These are phyloP conservation scores for Volucella inflata DNA, from an alignment of 2,888 invertebrate genomes.

Conservation along the genomic window DNA sequence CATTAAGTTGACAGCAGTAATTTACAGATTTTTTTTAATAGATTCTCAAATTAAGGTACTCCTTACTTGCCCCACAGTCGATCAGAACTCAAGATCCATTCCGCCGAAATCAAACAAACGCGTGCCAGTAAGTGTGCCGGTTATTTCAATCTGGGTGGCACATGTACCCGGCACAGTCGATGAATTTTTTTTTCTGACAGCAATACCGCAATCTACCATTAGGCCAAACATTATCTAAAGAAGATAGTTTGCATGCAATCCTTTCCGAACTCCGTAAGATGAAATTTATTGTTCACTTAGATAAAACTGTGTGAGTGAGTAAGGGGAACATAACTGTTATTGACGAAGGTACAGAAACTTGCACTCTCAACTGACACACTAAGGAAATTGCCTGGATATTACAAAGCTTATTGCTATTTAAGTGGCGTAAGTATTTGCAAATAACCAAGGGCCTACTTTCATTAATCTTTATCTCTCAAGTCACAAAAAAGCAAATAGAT, in stretches of 20 bases:
- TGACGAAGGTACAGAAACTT: constrained; percentile 12
- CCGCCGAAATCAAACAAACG: constrained; percentile 25
- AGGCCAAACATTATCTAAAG: constrained; percentile 35
- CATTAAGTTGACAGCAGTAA: no score
- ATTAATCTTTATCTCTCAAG: no score
- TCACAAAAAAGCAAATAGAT: neutral
- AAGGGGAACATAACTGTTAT: constrained; percentile 23
- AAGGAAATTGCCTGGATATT: neutral
- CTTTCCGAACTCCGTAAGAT: neutral
- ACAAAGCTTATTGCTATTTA: no score
- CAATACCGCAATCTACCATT: constrained; percentile 50
- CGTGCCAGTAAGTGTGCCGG: constrained; percentile 59
- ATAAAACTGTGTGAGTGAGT: constrained; percentile 37
- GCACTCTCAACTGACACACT: constrained; percentile 34
- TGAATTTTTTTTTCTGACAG: constrained; percentile 24
- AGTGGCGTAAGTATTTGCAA: no score
- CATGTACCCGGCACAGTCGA: constrained; percentile 10
- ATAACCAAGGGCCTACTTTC: no score
- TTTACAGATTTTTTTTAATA: no score
- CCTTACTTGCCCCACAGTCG: constrained; percentile 23
- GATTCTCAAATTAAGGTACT: no score
- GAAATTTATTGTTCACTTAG: constrained; percentile 45
- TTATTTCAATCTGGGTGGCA: constrained; percentile 52
- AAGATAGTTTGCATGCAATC: constrained; percentile 8
- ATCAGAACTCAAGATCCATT: neutral